phyloP scores from a whole-genome alignment of 2,797 vertebrate species.

The Melanotaenia pygmaea region DNA sequence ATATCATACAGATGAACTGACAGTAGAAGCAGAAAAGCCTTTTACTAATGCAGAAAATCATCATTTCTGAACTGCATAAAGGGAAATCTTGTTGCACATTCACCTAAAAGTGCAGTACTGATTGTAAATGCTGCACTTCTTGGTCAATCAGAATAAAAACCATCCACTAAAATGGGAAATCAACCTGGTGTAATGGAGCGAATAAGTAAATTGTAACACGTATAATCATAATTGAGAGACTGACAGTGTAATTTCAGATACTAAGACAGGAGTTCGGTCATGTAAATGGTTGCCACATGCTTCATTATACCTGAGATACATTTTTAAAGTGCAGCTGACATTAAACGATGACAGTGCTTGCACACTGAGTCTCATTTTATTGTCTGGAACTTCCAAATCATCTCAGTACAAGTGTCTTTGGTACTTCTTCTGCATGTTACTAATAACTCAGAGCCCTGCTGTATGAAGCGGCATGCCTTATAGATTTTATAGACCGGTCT shows the following conservation, averaged over 20 bases:
- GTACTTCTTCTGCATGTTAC: background rate
- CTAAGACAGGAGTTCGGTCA: conserved; percentile 5
- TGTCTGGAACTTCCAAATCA: conserved; percentile 10
- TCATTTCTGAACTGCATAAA: background rate
- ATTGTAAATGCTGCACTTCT: background rate
- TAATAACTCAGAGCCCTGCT: conserved; percentile 19
- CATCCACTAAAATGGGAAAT: background rate
- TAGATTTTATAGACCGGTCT: conserved; percentile 9
- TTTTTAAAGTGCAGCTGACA: conserved; percentile 4
- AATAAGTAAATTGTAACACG: background rate
- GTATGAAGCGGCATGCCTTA: background rate
- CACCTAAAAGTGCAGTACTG: background rate
- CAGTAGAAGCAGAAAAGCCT: background rate
- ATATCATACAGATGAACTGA: background rate
- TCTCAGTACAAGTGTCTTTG: background rate
- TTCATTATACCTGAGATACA: conserved; percentile 3
- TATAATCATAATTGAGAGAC: background rate
- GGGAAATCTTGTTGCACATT: background rate
- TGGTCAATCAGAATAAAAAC: background rate
- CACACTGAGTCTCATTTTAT: background rate
- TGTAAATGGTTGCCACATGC: conserved; percentile 13
- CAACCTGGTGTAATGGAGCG: background rate
- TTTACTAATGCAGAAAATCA: background rate
- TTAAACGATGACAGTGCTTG: background rate
- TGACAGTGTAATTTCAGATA: background rate